These are phyloP conservation scores for Drosophila oshimai DNA, from an alignment of 1,140 invertebrate species.

Conservation along the genomic window DNA sequence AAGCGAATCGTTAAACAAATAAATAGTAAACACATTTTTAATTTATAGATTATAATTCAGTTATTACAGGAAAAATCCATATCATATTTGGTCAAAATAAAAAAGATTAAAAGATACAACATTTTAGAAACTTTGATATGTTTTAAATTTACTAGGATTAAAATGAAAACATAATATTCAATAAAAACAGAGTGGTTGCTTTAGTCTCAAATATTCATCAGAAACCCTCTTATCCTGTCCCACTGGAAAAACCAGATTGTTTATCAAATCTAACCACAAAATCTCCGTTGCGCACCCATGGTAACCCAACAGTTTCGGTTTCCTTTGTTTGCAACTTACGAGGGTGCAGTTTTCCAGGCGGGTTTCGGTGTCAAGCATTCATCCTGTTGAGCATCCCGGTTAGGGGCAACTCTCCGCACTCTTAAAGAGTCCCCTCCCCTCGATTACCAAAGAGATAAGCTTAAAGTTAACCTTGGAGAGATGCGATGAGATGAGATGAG, in stretches of 20 bases:
- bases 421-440: conserved; percentile 15
- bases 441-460: neutral
- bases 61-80: too few species aligned
- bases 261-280: neutral
- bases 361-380: conserved; percentile 56
- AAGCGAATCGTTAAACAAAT: too few species aligned
- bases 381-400: conserved; percentile 17
- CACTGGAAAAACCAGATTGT: neutral
- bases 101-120: too few species aligned
- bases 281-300: conserved; percentile 1
- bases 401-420: conserved; percentile 38
- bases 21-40: too few species aligned
- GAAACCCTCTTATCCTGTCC: neutral
- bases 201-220: too few species aligned
- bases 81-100: too few species aligned
- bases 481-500: too few species aligned
- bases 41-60: too few species aligned
- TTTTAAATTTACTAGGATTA: too few species aligned
- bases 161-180: too few species aligned
- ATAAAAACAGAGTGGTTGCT: too few species aligned
- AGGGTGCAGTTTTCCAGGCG: conserved; percentile 18
- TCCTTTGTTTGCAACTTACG: conserved; percentile 1
- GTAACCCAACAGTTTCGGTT: conserved; percentile 7
- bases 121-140: too few species aligned
- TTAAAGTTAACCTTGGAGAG: conserved; percentile 42